phyloP scores from a whole-genome alignment of 2,888 invertebrate species.

The Eupithecia subumbrata region DNA sequence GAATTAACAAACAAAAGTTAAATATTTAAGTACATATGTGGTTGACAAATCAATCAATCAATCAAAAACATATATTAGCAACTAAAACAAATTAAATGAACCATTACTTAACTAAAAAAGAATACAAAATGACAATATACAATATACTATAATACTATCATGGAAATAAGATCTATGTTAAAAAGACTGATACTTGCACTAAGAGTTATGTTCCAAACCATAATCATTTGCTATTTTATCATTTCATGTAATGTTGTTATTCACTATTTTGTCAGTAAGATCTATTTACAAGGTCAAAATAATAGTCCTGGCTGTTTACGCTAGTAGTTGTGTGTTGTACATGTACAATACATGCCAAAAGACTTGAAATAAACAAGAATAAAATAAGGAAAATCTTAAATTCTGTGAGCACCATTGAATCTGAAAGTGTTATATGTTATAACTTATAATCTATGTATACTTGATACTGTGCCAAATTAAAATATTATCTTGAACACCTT shows the following conservation, averaged over 20 bases:
- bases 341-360: not conserved
- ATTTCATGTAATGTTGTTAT: not conserved
- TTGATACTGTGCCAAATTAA: constrained; percentile 53
- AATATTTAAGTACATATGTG: not conserved
- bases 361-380: not conserved
- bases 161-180: no score
- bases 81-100: no score
- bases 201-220: not conserved
- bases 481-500: constrained; percentile 30
- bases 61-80: no score
- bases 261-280: not conserved
- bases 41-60: not conserved
- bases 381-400: constrained; percentile 31
- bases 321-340: not conserved
- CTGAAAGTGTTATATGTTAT: constrained; percentile 10
- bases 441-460: no score
- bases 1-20: not conserved
- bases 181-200: not conserved
- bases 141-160: no score
- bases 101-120: no score
- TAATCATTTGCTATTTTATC: not conserved
- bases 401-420: constrained; percentile 33
- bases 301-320: not conserved
- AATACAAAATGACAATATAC: no score
- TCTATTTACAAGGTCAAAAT: not conserved